A percentile compares a stretch with the other conserved stretches of the same genome.
Evolutionary conservation across 2,113 vertebrate species (phyloP).

Genomic region (Nesogale talazaci): DNA sequence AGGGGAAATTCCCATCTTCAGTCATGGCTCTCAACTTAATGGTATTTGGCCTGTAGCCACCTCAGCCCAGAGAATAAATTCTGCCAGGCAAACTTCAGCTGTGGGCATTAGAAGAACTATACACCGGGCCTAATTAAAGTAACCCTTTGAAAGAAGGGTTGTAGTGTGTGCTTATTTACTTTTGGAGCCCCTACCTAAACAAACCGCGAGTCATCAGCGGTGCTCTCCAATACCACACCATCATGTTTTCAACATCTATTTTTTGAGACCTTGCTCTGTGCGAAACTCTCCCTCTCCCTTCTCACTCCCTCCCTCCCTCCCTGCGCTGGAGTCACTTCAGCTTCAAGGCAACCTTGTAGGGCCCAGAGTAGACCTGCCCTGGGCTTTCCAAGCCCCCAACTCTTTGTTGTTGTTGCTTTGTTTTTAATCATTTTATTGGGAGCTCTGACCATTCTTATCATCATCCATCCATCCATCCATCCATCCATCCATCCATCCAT

Average conservation of each 20-base stretch:
- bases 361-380: too few relatives aligned
- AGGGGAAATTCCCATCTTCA: not conserved
- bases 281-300: not conserved
- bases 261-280: not conserved
- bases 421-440: too few relatives aligned
- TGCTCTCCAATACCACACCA: not conserved
- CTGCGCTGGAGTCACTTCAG: too few relatives aligned
- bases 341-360: too few relatives aligned
- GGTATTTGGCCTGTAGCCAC: not conserved
- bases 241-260: not conserved
- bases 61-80: constrained; percentile 23
- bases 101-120: not conserved
- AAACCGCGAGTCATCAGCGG: not conserved
- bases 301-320: accelerated
- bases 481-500: too few relatives aligned
- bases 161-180: not conserved
- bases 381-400: too few relatives aligned
- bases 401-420: too few relatives aligned
- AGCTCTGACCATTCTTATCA: too few relatives aligned
- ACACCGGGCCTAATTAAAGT: constrained; percentile 49
- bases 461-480: too few relatives aligned
- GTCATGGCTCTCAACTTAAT: not conserved
- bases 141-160: constrained; percentile 4
- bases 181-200: not conserved
- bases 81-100: constrained; percentile 38